Evolutionary conservation across 2,888 invertebrate species (phyloP).

Genomic region (Anthoptus insignis): DNA sequence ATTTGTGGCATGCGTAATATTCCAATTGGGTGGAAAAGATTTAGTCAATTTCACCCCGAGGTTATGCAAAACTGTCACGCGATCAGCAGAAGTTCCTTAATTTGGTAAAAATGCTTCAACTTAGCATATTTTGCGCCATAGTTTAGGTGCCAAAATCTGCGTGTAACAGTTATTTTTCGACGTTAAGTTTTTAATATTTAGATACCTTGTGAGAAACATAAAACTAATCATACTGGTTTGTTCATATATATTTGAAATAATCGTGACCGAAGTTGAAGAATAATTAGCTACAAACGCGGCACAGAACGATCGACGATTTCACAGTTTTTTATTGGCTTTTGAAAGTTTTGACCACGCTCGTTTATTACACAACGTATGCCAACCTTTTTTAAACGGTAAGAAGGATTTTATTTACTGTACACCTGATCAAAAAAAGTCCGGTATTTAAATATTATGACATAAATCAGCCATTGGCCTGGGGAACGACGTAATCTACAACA

Average conservation of each 20-base stretch:
- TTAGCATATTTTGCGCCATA: background rate
- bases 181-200: slow-evolving; percentile 35
- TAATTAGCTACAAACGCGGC: slow-evolving; percentile 76
- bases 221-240: slow-evolving; percentile 53
- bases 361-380: slow-evolving; percentile 66
- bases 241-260: slow-evolving; percentile 63
- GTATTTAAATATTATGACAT: background rate
- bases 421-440: slow-evolving; percentile 41
- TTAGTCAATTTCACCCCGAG: slow-evolving; percentile 52
- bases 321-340: slow-evolving; percentile 79
- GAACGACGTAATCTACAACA: slow-evolving; percentile 9
- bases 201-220: slow-evolving; percentile 45
- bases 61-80: slow-evolving; percentile 40
- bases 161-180: slow-evolving; percentile 8
- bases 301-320: slow-evolving; percentile 71
- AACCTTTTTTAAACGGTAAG: slow-evolving; percentile 23
- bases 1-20: slow-evolving; percentile 67
- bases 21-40: slow-evolving; percentile 56
- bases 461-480: slow-evolving; percentile 46
- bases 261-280: slow-evolving; percentile 75
- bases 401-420: slow-evolving; percentile 6
- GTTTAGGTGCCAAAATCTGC: slow-evolving; percentile 10
- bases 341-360: slow-evolving; percentile 68
- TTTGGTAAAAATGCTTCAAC: slow-evolving; percentile 18
- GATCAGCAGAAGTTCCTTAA: slow-evolving; percentile 37